Base-by-base conservation (phyloP, 2,888 invertebrate species). In the Agonopterix subpropinquella region DNA sequence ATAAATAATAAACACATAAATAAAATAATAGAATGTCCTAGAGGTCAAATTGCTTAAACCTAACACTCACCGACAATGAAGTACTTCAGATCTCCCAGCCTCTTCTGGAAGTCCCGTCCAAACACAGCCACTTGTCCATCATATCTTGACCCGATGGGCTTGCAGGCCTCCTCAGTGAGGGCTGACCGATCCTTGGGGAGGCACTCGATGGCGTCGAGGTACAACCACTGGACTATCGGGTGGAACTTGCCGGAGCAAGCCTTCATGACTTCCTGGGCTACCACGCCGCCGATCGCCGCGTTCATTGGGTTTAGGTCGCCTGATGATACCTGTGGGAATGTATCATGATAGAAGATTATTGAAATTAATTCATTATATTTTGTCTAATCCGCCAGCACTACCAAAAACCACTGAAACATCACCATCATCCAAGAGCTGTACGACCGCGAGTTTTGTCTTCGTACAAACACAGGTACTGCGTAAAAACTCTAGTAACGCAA, bases 191-290 rank as follows among this genome's bases (percentile, higher is more conserved):
- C 92, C 10, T 92, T 92, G 0, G 95, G 95, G 56, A 99, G 88
- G 77, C 98, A 98, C 81, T 99, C 99, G 15, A 98, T 90, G 0
- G 98, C 97, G 87, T 99, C 99, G 70, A 96, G 96, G 80, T 98
- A 99, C 47, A 98, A 80, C 95, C 96, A 99, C 73, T 99, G 98
- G 66, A 91, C 90, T 55, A 99, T 94, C 0, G 98, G 98, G 58
- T 93, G 92, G 82, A 98, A 99, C 80, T 98, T 98, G 49, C 98
- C 98, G 43, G 96, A 96, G 82, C 97, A 97, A 0, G 98, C 98
- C 88, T 99, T 99, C 94, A 99, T 94, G n/a, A 95, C 98, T 87
- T 99, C 99, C 83, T 99, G 99, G 18, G 99, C 99, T 4, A 98
- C 96, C 49, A 98, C 92, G 13, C 99, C 99, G 46, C 99, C 99